phyloP scores from a whole-genome alignment of 1,140 invertebrate genomes.

The Tetramorium alpestre region DNA sequence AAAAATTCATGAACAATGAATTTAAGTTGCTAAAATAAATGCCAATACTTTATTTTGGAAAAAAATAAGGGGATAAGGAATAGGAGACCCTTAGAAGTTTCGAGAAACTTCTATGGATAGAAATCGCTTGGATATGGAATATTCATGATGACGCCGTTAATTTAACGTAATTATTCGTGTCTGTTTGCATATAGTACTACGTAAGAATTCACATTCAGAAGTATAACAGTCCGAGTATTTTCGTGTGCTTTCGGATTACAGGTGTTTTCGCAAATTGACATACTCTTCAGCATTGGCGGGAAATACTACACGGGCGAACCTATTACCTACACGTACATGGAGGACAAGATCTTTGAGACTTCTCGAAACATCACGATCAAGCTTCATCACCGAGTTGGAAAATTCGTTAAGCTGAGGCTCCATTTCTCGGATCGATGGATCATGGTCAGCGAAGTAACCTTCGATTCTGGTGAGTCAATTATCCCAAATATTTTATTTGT shows the following conservation, averaged over 20 bases:
- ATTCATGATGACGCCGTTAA: background rate
- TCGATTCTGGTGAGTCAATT: conserved; percentile 89
- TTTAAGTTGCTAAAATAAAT: no score
- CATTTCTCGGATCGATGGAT: conserved; percentile 95
- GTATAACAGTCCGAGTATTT: background rate
- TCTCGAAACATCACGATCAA: conserved; percentile 94
- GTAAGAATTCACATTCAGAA: background rate
- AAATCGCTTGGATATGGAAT: no score
- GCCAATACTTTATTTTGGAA: no score
- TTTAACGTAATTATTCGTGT: background rate
- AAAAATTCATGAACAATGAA: no score
- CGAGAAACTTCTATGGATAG: no score
- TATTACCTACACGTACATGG: conserved; percentile 90
- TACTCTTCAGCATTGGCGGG: conserved; percentile 94
- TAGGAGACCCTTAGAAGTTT: no score
- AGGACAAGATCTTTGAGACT: conserved; percentile 93
- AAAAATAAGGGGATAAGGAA: no score
- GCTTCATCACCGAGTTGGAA: conserved; percentile 93
- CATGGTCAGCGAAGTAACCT: conserved; percentile 95
- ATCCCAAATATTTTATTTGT: background rate
- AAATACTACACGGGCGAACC: conserved; percentile 91
- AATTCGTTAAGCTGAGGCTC: conserved; percentile 92
- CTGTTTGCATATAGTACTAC: background rate
- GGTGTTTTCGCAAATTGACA: conserved; percentile 92
- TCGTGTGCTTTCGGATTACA: conserved; percentile 76